phyloP scores from a whole-genome alignment of 2,797 vertebrate genomes.

The Megalops cyprinoides region DNA sequence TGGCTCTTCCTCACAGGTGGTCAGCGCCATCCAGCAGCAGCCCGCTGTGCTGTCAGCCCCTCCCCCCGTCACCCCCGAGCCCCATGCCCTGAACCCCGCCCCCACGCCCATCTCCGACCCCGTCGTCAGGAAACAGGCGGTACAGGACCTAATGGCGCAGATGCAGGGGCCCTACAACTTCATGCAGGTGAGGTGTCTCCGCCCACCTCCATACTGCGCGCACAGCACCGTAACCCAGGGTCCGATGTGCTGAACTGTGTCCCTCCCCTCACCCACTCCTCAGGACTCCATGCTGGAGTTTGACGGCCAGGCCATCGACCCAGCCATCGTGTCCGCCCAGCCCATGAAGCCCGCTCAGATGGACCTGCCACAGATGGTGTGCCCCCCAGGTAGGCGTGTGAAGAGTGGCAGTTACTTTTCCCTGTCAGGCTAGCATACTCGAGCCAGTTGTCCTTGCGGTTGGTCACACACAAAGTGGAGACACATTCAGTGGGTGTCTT shows the following conservation, averaged over 20 bases:
- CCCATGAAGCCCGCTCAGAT: constrained; percentile 90
- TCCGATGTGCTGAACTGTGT: not conserved
- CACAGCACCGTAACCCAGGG: no score
- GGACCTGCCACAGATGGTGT: constrained; percentile 90
- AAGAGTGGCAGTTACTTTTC: not conserved
- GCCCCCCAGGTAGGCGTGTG: constrained; percentile 74
- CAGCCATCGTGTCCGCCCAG: constrained; percentile 95
- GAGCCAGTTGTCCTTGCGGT: no score
- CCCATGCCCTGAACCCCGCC: no score
- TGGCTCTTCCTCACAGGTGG: constrained; percentile 71
- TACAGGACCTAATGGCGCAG: constrained; percentile 98
- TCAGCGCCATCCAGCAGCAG: constrained; percentile 89
- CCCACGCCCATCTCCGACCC: constrained; percentile 83
- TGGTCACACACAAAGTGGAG: no score
- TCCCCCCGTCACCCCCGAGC: constrained; percentile 64
- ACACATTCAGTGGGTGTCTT: no score
- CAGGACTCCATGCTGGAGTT: constrained; percentile 98
- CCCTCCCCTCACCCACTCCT: not conserved
- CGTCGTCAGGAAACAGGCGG: constrained; percentile 89
- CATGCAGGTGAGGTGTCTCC: constrained; percentile 95
- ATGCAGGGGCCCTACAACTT: constrained; percentile 99
- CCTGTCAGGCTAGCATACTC: not conserved
- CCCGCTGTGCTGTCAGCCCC: constrained; percentile 68
- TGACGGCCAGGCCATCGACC: constrained; percentile 93
- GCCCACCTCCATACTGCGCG: no score